These are phyloP conservation scores for Dendrolimus houi DNA, from an alignment of 2,888 invertebrate species.

Conservation along the genomic window DNA sequence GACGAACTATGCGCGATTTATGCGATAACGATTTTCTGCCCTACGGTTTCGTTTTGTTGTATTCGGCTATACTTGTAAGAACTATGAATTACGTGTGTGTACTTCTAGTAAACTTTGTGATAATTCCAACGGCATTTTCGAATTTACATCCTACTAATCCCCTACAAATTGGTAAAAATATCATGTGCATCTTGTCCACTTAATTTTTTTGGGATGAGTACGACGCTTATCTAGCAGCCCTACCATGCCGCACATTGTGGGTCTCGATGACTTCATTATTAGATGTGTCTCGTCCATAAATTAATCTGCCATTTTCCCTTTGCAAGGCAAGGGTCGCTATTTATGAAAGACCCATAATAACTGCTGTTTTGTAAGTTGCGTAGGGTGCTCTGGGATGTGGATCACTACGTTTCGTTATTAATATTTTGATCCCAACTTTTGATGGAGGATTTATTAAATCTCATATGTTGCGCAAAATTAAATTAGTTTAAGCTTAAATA, in stretches of 20 bases:
- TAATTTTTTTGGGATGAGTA: no score
- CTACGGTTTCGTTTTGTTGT: no score
- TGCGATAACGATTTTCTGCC: no score
- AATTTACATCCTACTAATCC: no score
- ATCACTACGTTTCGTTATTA: not conserved
- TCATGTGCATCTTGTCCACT: no score
- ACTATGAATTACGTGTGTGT: no score
- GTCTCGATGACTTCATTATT: slow-evolving; percentile 14
- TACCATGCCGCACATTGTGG: not conserved
- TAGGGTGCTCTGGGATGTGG: not conserved
- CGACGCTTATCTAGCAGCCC: no score
- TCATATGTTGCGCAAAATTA: not conserved
- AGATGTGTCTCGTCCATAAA: slow-evolving; percentile 10
- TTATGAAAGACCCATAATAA: slow-evolving; percentile 5
- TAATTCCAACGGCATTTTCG: no score
- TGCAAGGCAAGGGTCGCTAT: slow-evolving; percentile 3
- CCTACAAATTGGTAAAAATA: no score
- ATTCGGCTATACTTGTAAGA: no score
- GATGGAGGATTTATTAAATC: not conserved
- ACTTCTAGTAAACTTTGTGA: no score
- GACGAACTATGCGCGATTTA: no score
- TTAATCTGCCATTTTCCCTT: slow-evolving; percentile 16
- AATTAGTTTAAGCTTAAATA: not conserved
- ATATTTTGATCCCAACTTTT: not conserved
- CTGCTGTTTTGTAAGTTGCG: not conserved